phyloP scores from a whole-genome alignment of 2,113 vertebrate genomes.

The Synodontis membranacea region DNA sequence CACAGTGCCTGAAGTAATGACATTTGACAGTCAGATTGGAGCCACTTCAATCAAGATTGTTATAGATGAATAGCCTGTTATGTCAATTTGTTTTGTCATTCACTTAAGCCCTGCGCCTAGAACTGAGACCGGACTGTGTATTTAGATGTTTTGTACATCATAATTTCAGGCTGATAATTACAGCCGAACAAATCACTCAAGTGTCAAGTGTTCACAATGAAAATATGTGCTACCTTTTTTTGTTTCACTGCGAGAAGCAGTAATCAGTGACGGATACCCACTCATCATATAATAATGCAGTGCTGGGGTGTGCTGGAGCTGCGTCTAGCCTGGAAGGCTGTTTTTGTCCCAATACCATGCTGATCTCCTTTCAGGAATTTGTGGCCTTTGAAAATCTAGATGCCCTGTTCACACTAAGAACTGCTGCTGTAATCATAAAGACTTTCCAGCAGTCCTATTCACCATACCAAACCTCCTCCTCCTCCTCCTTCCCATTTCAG shows the following conservation, averaged over 20 bases:
- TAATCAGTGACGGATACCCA: slow-evolving; percentile 57
- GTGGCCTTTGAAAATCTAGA: slow-evolving; percentile 85
- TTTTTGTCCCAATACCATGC: slow-evolving; percentile 64
- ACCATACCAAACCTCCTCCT: no score
- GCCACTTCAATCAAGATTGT: slow-evolving; percentile 64
- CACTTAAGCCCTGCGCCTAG: slow-evolving; percentile 51
- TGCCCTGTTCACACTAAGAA: slow-evolving; percentile 78
- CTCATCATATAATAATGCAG: slow-evolving; percentile 51
- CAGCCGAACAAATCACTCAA: slow-evolving; percentile 57
- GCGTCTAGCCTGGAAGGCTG: slow-evolving; percentile 39
- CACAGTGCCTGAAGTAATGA: slow-evolving; percentile 65
- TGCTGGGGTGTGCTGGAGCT: slow-evolving; percentile 42
- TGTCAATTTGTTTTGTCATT: slow-evolving; percentile 59
- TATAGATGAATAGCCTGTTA: slow-evolving; percentile 66
- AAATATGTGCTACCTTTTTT: slow-evolving; percentile 57
- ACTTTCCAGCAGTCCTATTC: background rate
- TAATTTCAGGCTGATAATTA: slow-evolving; percentile 59
- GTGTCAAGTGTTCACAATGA: slow-evolving; percentile 57
- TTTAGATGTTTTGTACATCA: slow-evolving; percentile 54
- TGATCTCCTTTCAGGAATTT: slow-evolving; percentile 91
- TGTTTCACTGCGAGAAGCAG: slow-evolving; percentile 51
- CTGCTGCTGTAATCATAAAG: background rate
- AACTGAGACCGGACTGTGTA: slow-evolving; percentile 50
- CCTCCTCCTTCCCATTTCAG: no score
- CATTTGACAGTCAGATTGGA: slow-evolving; percentile 64